A percentile compares a stretch with the other conserved stretches of the same genome.
Conservation (phyloP, 2,888 invertebrate genomes). For the Drosophila siamana region DNA sequence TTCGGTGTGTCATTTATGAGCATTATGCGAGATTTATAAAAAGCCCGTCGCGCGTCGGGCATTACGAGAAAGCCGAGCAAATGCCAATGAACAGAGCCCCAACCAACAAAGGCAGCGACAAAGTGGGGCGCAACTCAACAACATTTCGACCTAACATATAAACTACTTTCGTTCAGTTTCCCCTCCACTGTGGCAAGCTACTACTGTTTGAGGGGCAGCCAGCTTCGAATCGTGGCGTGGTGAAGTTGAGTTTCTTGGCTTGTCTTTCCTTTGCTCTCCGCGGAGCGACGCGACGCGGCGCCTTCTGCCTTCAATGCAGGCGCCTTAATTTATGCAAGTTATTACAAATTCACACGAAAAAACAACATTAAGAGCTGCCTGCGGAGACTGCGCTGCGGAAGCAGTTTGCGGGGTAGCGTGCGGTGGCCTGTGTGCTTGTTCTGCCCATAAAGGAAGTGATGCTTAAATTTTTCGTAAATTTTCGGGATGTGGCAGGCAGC, state of each 20-base stretch:
- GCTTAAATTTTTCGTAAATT: constrained; percentile 55
- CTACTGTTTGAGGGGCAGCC: background rate
- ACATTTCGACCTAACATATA: constrained; percentile 52
- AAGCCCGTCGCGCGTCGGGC: constrained; percentile 21
- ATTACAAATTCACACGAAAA: constrained; percentile 81
- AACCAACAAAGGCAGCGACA: background rate
- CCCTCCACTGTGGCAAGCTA: constrained; percentile 16
- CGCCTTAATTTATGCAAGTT: constrained; percentile 79
- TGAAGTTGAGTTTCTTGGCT: constrained; percentile 45
- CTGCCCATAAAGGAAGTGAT: constrained; percentile 63
- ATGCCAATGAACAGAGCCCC: constrained; percentile 23
- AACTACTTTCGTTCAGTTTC: constrained; percentile 48
- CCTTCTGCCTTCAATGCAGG: constrained; percentile 36
- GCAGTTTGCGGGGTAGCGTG: background rate
- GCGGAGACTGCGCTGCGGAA: constrained; percentile 11
- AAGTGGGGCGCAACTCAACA: constrained; percentile 32
- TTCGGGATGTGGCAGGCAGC: constrained; percentile 28
- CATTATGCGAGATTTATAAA: constrained; percentile 68
- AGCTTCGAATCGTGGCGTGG: constrained; percentile 19
- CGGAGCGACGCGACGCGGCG: background rate
- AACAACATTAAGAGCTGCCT: constrained; percentile 65
- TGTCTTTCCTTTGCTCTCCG: background rate
- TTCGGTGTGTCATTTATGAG: constrained; percentile 60
- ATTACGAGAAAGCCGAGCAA: constrained; percentile 43
- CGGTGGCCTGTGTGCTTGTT: constrained; percentile 13